A percentile compares a stretch with the other conserved stretches of the same genome.
Conservation (phyloP, 1,140 invertebrate genomes). For the Bradynema listronoti region DNA sequence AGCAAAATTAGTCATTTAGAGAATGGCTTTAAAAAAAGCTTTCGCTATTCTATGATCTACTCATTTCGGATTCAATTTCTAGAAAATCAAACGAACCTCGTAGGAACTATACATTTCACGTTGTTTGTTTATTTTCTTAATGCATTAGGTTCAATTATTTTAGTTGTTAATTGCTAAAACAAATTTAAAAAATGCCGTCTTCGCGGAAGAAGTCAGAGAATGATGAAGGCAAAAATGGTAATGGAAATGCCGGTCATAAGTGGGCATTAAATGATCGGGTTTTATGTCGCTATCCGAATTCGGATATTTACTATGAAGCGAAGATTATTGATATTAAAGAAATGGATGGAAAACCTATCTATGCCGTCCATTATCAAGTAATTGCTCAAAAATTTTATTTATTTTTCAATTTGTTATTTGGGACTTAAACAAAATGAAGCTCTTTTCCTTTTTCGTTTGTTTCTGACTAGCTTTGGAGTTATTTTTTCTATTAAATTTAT, state of each 20-base stretch:
- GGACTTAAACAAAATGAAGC: not conserved
- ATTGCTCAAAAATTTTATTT: slow-evolving; percentile 3
- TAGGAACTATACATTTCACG: no score
- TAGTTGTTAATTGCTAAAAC: no score
- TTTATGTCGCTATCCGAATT: slow-evolving; percentile 21
- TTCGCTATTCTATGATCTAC: no score
- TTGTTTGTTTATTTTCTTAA: no score
- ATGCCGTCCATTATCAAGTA: slow-evolving; percentile 30
- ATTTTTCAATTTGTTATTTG: not conserved
- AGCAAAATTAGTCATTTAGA: no score
- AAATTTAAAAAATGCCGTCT: no score
- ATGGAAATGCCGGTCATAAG: slow-evolving; percentile 3
- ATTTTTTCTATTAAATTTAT: not conserved
- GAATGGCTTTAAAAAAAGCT: no score
- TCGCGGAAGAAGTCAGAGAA: not conserved
- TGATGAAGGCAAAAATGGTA: not conserved
- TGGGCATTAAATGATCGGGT: slow-evolving; percentile 17
- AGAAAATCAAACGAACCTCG: no score
- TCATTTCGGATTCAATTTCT: no score
- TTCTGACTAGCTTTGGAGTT: not conserved
- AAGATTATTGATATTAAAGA: slow-evolving; percentile 25
- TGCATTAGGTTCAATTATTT: no score
- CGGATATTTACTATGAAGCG: slow-evolving; percentile 27
- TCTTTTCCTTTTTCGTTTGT: not conserved
- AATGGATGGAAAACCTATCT: slow-evolving; percentile 11